phyloP scores from a whole-genome alignment of 2,797 vertebrate genomes.

The Aselliscus stoliczkanus region DNA sequence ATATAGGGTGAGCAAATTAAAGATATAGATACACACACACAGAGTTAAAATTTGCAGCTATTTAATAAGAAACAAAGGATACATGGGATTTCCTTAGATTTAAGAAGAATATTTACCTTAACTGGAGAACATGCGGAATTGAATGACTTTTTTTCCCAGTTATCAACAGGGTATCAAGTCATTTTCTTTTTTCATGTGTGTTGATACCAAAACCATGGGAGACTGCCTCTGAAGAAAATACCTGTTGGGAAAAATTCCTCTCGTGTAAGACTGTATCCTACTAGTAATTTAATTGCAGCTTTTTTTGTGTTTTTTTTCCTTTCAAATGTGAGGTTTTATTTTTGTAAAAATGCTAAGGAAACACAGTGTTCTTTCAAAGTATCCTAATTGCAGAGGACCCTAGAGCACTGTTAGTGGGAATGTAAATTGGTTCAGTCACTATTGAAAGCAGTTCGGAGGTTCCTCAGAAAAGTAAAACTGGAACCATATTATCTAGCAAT shows the following conservation, averaged over 20 bases:
- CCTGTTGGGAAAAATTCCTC: background rate
- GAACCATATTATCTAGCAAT: background rate
- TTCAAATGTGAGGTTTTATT: background rate
- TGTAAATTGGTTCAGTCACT: background rate
- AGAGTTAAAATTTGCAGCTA: background rate
- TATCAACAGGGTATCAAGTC: background rate
- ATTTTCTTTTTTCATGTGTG: background rate
- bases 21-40: background rate
- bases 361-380: background rate
- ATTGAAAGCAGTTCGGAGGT: background rate
- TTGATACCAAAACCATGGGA: background rate
- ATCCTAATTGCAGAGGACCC: background rate
- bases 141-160: background rate
- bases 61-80: background rate
- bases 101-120: background rate
- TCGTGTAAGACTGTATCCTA: background rate
- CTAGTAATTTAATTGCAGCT: background rate
- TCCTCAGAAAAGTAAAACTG: background rate
- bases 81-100: background rate
- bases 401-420: background rate
- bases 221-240: background rate
- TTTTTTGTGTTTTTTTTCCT: background rate
- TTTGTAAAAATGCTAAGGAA: slow-evolving; percentile 3
- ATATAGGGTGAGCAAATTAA: background rate
- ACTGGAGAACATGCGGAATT: background rate